Conservation (phyloP, 1,140 invertebrate species). For the Drosophila pseudoananassae region DNA sequence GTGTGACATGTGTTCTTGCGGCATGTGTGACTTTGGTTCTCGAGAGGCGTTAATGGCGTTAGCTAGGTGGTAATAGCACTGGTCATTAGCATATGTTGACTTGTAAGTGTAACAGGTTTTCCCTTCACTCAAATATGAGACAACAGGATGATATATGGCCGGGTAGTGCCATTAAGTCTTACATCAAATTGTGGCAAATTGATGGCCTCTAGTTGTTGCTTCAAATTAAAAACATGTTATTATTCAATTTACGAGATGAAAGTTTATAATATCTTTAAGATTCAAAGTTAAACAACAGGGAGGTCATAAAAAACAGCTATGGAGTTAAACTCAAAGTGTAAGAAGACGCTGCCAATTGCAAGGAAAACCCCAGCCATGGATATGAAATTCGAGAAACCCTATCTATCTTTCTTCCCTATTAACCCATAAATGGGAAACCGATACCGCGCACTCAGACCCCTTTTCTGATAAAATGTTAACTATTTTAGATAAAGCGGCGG, state of each 20-base stretch:
- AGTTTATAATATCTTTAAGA: background rate
- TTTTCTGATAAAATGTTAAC: constrained; percentile 32
- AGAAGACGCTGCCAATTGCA: too few species aligned
- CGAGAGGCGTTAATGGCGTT: constrained; percentile 34
- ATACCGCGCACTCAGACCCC: constrained; percentile 36
- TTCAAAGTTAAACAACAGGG: background rate
- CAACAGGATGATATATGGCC: background rate
- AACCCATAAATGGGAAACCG: constrained; percentile 45
- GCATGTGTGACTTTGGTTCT: constrained; percentile 19
- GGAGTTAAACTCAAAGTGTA: too few species aligned
- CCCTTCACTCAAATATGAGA: background rate
- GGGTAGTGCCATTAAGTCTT: background rate
- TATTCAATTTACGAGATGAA: background rate
- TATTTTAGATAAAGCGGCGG: constrained; percentile 54
- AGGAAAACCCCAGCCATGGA: constrained; percentile 11
- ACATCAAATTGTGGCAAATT: background rate
- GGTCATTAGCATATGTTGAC: constrained; percentile 25
- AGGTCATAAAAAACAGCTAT: too few species aligned
- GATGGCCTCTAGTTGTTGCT: background rate
- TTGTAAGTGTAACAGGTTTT: constrained; percentile 25
- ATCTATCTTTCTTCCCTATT: constrained; percentile 2
- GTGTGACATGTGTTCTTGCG: constrained; percentile 26
- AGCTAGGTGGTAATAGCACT: constrained; percentile 11
- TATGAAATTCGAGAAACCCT: constrained; percentile 46
- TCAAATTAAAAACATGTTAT: background rate